Base-by-base conservation (phyloP, 1,140 invertebrate genomes). In the Monomorium pharaonis region DNA sequence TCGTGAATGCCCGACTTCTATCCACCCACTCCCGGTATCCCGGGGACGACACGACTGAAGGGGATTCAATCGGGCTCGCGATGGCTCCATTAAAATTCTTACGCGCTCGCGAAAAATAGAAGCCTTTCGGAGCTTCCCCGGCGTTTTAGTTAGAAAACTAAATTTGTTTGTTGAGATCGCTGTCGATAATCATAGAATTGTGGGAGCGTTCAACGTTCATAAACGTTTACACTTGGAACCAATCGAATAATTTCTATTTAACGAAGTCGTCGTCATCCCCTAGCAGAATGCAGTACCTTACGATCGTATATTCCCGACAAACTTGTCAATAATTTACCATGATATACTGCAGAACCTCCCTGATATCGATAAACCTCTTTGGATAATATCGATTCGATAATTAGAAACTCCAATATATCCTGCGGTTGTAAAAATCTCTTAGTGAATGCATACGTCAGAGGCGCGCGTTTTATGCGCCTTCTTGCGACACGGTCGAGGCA, bases 1-100 rank as follows among this genome's bases (percentile, higher is more conserved):
- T 81, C 87, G 84, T 89, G 84, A 81, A 69, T 84, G 56, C 60
- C 65, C 86, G 24, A 72, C 84, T 89, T 88, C 85, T 90, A 63
- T 72, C 72, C 69, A 67, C 14, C 74, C 54, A 84, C 78, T 54
- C 49, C 18, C 42, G 47, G 56, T 47, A 56, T 84, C 44, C 9
- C 42, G 37, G 60, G 60, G 74, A 62, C 37, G n/a, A 58, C 30
- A 24, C 37, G 14, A 6, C 30, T 42, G 9, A 77, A 47, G 21
- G 7, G 56, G n/a, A 49, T 51, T 18, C 21, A 27, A 56, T 67
- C 33, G n/a, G 12, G 18, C 44, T 54, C 27, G 49, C 75, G 37
- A 44, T 54, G 24, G 44, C 24, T 42, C 18, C 14, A 70, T 81
- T 80, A 44, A 24, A 42, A 18, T 42, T 42, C n/a, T 27, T 75